phyloP scores from a whole-genome alignment of 2,888 invertebrate species.

The Phorcus lineatus region DNA sequence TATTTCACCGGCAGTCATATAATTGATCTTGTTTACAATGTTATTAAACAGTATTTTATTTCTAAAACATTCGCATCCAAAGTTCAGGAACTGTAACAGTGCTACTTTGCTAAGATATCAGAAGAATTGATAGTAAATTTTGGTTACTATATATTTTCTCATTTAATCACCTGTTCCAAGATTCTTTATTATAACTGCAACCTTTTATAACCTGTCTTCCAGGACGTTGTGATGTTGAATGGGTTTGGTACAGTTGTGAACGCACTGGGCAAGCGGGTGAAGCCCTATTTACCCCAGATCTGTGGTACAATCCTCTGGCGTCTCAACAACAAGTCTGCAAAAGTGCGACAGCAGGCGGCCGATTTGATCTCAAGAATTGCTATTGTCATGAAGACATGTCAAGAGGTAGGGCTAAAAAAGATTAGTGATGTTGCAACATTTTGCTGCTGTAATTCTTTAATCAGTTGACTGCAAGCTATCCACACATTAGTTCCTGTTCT shows the following conservation, averaged over 20 bases:
- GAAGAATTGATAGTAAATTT: no score
- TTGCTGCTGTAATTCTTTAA: background rate
- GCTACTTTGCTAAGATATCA: no score
- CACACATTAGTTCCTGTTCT: background rate
- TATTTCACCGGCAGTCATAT: no score
- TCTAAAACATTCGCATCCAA: no score
- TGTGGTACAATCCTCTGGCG: constrained; percentile 99
- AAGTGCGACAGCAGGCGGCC: constrained; percentile 98
- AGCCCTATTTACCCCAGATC: constrained; percentile 98
- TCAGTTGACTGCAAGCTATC: background rate
- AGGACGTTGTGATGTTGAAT: constrained; percentile 99
- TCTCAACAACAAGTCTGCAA: constrained; percentile 99
- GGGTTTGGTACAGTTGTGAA: constrained; percentile 99
- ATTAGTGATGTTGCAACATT: background rate
- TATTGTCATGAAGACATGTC: constrained; percentile 99
- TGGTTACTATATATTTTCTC: no score
- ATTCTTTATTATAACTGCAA: no score
- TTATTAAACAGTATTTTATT: no score
- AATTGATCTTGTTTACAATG: no score
- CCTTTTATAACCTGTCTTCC: constrained; percentile 34
- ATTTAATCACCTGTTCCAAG: no score
- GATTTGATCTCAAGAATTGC: constrained; percentile 98
- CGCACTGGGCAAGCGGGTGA: constrained; percentile 96
- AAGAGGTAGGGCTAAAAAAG: constrained; percentile 82
- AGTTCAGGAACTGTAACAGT: no score